A percentile compares a stretch with the other conserved stretches of the same genome.
Conservation (phyloP, 2,797 vertebrate genomes). For the Mormyrops boulengeri region DNA sequence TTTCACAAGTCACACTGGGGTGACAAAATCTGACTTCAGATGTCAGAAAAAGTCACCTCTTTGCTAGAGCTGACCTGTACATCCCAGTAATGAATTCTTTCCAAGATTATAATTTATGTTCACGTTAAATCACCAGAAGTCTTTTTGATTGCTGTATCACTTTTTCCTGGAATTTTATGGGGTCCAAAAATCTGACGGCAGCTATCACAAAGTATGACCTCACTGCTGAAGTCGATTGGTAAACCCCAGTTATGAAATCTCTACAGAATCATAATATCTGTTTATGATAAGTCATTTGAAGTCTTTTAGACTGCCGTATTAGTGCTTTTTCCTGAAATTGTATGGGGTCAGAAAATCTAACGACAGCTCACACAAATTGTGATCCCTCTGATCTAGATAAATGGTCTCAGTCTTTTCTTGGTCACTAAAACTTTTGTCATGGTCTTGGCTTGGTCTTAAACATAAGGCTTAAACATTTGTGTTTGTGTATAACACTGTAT, state of each 20-base stretch:
- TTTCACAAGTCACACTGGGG: neutral
- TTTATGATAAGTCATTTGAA: neutral
- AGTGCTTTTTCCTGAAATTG: neutral
- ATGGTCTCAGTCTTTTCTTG: neutral
- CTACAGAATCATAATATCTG: neutral
- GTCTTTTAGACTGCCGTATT: neutral
- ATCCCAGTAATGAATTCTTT: neutral
- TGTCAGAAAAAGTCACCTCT: neutral
- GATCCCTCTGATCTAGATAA: neutral
- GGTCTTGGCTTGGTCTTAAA: neutral
- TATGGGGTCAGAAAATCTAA: neutral
- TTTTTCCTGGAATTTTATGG: neutral
- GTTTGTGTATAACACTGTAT: neutral
- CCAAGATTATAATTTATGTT: neutral
- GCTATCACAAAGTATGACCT: neutral
- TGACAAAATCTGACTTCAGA: neutral
- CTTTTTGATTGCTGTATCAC: neutral
- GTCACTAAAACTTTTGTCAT: neutral
- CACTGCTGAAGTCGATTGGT: neutral
- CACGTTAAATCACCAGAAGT: neutral
- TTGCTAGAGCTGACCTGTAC: neutral
- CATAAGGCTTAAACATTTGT: neutral
- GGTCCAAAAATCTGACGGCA: neutral
- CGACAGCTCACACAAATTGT: neutral
- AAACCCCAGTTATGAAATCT: neutral